Evolutionary conservation across 2,888 invertebrate genomes (phyloP), one percentile per base, ranked within the genome.

Genomic region (Netelia melanura): DNA sequence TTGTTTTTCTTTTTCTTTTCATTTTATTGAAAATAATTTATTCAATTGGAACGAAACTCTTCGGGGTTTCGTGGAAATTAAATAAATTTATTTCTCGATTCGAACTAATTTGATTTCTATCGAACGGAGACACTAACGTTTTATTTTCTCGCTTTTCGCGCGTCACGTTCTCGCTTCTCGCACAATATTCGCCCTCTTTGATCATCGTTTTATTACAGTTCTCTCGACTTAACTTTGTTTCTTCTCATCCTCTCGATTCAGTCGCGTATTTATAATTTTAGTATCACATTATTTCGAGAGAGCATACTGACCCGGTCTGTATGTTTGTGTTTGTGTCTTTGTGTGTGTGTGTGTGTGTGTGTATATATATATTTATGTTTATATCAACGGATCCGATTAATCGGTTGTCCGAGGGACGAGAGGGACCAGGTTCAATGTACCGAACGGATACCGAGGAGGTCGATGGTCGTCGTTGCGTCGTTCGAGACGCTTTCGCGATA

Each of bases 261-360:
- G 74, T 70, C 56, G 75, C 75, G 48, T 67, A 14, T 85, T 83
- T 72, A 70, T 78, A 72, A 82, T 75, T 77, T 83, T 85, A 82
- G 83, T 85, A 85, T 85, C 84, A 85, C 84, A 85, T 85, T 84
- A 58, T 48, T 48, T n/a, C 71, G 62, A 74, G 64, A 81, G 81
- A 81, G 72, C 75, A 67, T 64, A 71, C 70, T 52, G 70, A 61
- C 54, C 75, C 61, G 64, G 56, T 61, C 61, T 44, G 48, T 38
- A 48, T 70, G 64, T 25, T 23, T 23, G 72, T 44, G 43, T 43
- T 52, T 62, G 62, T 23, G 21, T 21, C n/a, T 48, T 6, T 23
- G 30, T 71, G 9, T 56, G 17, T 23, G 25, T 62, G n/a, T 25
- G 48, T 17, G n/a, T n/a, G 14, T 54, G 30, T 72, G n/a, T n/a